Evolutionary conservation across 1,140 invertebrate genomes (phyloP).

Genomic region (Danaus plexippus): DNA sequence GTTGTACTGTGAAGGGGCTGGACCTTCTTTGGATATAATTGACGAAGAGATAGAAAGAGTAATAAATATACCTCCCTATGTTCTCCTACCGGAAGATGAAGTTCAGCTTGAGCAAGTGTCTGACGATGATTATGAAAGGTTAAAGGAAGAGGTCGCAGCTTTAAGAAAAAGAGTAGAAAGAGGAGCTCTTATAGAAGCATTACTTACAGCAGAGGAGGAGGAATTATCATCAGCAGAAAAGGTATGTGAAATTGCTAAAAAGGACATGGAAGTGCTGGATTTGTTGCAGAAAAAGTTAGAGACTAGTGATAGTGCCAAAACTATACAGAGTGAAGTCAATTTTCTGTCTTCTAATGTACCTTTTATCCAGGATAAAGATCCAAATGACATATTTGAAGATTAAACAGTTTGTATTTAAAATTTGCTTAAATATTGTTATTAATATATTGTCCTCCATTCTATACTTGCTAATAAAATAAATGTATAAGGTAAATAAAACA

Average conservation of each 20-base stretch:
- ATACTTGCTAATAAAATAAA: neutral
- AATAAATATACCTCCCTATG: slow-evolving; percentile 49
- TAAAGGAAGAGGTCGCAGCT: slow-evolving; percentile 47
- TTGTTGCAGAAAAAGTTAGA: slow-evolving; percentile 41
- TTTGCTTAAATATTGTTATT: no score
- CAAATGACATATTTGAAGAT: slow-evolving; percentile 20
- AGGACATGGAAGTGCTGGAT: slow-evolving; percentile 57
- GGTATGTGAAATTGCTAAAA: slow-evolving; percentile 54
- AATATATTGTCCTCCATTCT: no score
- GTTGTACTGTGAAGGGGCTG: slow-evolving; percentile 50
- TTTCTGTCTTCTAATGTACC: slow-evolving; percentile 50
- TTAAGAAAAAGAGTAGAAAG: slow-evolving; percentile 49
- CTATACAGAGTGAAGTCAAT: slow-evolving; percentile 39
- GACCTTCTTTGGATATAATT: slow-evolving; percentile 41
- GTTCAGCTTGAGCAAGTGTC: slow-evolving; percentile 43
- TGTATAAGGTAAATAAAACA: slow-evolving; percentile 30
- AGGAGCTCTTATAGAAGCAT: slow-evolving; percentile 56
- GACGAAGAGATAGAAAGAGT: slow-evolving; percentile 55
- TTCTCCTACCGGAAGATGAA: slow-evolving; percentile 56
- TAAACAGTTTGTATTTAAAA: neutral
- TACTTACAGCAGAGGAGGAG: slow-evolving; percentile 51
- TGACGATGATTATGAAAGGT: slow-evolving; percentile 44
- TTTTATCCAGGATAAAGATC: slow-evolving; percentile 33
- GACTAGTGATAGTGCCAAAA: slow-evolving; percentile 33
- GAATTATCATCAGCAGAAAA: slow-evolving; percentile 49